Evolutionary conservation across 92 coral and sea anemone genomes (phyloP).

Genomic region (Blastomussa wellsi): DNA sequence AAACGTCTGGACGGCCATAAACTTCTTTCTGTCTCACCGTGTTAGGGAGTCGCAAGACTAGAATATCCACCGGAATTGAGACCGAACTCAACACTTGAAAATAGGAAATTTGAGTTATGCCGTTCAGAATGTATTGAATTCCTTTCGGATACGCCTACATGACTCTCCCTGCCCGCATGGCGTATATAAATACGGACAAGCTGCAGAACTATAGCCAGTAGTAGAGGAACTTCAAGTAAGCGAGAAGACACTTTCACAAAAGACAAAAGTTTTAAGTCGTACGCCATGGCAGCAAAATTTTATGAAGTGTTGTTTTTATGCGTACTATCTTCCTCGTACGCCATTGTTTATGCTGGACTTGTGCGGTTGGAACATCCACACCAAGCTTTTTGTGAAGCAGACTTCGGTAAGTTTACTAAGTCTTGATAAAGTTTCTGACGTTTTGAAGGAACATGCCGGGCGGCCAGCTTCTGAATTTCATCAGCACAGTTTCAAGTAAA

Average conservation of each 20-base stretch:
- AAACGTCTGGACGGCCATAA: neutral
- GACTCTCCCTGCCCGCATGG: neutral
- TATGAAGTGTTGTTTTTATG: neutral
- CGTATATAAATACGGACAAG: neutral
- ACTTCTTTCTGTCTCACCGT: neutral
- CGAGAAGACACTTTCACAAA: neutral
- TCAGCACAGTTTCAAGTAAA: neutral
- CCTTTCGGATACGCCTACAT: neutral
- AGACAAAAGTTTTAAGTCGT: neutral
- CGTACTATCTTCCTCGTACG: neutral
- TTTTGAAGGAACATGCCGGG: too few relatives aligned
- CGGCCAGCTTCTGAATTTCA: too few relatives aligned
- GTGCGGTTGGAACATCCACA: slow-evolving; percentile 24
- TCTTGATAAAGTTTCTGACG: neutral
- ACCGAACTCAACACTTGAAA: neutral
- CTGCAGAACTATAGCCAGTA: too few relatives aligned
- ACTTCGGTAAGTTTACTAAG: slow-evolving; percentile 7
- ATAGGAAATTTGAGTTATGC: neutral
- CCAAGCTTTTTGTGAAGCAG: slow-evolving; percentile 27
- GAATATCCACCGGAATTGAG: neutral
- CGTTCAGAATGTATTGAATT: neutral
- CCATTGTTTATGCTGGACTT: neutral
- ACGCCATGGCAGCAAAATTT: neutral
- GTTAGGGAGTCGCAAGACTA: neutral
- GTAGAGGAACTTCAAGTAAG: neutral